Conservation (phyloP, 2,888 invertebrate species). For the Eurytoma californica region DNA sequence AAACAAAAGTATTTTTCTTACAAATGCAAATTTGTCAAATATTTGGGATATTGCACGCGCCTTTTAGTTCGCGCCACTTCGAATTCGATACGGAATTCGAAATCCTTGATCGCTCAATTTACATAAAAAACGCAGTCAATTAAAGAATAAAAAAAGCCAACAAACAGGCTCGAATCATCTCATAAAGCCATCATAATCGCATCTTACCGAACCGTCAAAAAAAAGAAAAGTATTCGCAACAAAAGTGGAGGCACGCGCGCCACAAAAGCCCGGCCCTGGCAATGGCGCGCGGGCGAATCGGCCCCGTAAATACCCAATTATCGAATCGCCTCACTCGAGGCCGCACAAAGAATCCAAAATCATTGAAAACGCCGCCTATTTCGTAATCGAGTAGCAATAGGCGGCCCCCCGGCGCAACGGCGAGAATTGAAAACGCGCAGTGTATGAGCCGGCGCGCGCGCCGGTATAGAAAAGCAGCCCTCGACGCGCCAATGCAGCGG, state of each 20-base stretch:
- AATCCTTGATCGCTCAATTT: too few species aligned
- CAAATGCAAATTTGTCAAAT: too few species aligned
- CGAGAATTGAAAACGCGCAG: constrained; percentile 13
- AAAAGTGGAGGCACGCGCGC: neutral
- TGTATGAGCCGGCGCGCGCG: constrained; percentile 15
- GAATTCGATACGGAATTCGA: too few species aligned
- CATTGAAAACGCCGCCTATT: constrained; percentile 27
- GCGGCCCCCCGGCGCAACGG: constrained; percentile 1
- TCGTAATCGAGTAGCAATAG: constrained; percentile 31
- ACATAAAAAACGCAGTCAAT: too few species aligned
- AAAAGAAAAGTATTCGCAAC: too few species aligned
- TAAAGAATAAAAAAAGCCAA: too few species aligned
- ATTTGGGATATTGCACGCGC: too few species aligned
- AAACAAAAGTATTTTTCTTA: too few species aligned
- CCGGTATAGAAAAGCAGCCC: constrained; percentile 14
- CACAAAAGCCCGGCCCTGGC: neutral
- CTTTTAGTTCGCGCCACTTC: too few species aligned
- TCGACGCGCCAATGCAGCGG: neutral
- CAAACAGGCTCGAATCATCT: too few species aligned
- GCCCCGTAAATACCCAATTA: constrained; percentile 41
- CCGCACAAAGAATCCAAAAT: constrained; percentile 42
- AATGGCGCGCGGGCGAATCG: neutral
- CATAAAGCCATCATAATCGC: too few species aligned
- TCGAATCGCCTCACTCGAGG: constrained; percentile 11
- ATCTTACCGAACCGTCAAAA: too few species aligned